Evolutionary conservation across 2,113 vertebrate species (phyloP), one percentile per base, ranked within the genome.

Genomic region (Trochalopteron elliotii): DNA sequence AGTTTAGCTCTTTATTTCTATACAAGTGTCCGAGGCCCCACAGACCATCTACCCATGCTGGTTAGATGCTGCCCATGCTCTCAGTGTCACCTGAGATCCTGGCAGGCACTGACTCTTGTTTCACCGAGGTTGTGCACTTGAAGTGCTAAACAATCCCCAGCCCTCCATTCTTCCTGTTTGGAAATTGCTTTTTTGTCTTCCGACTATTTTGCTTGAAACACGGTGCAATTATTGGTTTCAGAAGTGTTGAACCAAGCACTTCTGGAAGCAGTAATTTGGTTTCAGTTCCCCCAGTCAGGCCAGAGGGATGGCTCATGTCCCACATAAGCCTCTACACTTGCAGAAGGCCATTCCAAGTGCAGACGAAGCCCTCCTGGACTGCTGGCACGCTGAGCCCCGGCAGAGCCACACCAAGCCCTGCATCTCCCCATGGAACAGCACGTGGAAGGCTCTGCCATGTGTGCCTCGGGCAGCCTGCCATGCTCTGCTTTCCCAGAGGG

Each of bases 201-300:
- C 0, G 0, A 25, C 64, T 0, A 0, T 39, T 69, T 7, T 49
- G 56, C 68, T 93, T 27, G 5, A 4, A 74, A 68, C 1, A 0
- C 1, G 19, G 55, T 25, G 39, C 68, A 90, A 31, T 83, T 70
- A 77, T 4, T 0, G 0, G 53, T 55, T 70, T 77, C 23, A 35
- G 83, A 55, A 88, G 49, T 31, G 86, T 80, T 63, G 59, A 90
- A 44, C 47, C n/a, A 21, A 79, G 83, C 12, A 1, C 27, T 82
- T 82, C 56, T 44, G 47, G 56, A 49, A 76, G 76, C 52, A 59
- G 5, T 86, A 42, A 59, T 63, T 80, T 16, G 35, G 21, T 55
- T 68, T 64, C 25, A 2, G 15, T 64, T 72, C 44, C 57, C 56
- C 71, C 35, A 60, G 63, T 12, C 4, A 11, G 30, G 55, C 33